Conservation (phyloP, 2,797 vertebrate species). For the Delichon dasypus region DNA sequence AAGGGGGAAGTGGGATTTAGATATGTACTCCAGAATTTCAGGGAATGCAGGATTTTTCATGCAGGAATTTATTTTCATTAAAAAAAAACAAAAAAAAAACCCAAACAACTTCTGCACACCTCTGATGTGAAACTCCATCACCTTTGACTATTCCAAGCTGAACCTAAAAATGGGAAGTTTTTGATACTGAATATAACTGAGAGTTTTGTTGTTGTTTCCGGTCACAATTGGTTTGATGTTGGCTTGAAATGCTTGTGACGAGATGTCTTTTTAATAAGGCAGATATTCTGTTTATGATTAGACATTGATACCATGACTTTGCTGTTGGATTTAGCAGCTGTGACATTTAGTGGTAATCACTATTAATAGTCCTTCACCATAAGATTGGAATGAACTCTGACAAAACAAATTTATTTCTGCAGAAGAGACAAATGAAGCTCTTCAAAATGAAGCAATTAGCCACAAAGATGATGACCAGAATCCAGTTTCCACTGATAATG, state of each 20-base stretch:
- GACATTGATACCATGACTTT: not conserved
- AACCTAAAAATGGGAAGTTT: not conserved
- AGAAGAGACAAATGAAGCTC: slow-evolving; percentile 86
- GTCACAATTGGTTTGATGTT: not conserved
- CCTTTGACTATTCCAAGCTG: not conserved
- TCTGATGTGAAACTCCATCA: not conserved
- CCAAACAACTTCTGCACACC: not conserved
- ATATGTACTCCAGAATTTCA: not conserved
- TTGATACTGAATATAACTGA: not conserved
- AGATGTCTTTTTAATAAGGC: not conserved
- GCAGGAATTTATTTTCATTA: not conserved
- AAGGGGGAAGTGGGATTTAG: not conserved
- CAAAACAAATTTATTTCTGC: slow-evolving; percentile 59
- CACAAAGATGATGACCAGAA: slow-evolving; percentile 79
- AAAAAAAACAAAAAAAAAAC: not conserved
- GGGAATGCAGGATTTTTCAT: not conserved
- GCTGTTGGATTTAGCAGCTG: slow-evolving; percentile 5
- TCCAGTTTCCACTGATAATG: slow-evolving; percentile 80
- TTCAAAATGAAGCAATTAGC: slow-evolving; percentile 79
- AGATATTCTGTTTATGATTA: not conserved
- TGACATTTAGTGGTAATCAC: not conserved
- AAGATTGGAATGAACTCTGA: slow-evolving; percentile 39
- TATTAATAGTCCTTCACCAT: not conserved
- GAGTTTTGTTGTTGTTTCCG: not conserved
- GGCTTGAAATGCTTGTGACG: not conserved